Conservation (phyloP, 2,888 invertebrate species). For the Dendrolimus pini region DNA sequence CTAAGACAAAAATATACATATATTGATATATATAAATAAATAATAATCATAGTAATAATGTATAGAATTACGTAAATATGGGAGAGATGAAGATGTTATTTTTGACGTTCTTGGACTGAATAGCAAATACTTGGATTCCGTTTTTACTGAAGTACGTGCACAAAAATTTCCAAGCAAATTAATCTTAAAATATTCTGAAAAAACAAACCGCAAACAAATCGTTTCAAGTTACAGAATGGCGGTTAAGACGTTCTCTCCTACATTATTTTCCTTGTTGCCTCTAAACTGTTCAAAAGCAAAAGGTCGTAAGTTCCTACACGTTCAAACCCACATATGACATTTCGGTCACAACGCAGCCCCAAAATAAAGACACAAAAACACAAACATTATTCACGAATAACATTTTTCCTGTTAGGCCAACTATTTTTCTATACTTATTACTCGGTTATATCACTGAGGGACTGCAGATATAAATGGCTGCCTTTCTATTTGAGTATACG, state of each 20-base stretch:
- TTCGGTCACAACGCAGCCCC: slow-evolving; percentile 5
- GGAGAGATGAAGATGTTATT: too few relatives aligned
- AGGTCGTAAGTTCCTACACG: neutral
- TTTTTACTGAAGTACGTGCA: too few relatives aligned
- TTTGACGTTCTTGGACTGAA: too few relatives aligned
- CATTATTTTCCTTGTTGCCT: neutral
- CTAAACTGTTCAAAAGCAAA: neutral
- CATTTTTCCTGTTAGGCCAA: slow-evolving; percentile 2
- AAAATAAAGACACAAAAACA: slow-evolving; percentile 5
- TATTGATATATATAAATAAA: too few relatives aligned
- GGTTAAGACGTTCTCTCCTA: neutral
- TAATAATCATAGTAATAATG: too few relatives aligned
- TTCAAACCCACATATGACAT: neutral
- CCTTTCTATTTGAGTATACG: neutral
- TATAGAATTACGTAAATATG: too few relatives aligned
- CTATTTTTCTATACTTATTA: neutral
- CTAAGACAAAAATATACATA: too few relatives aligned
- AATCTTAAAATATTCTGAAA: neutral
- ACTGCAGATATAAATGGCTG: neutral
- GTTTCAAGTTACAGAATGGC: neutral
- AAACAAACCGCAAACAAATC: neutral
- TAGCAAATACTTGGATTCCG: too few relatives aligned
- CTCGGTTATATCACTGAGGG: neutral
- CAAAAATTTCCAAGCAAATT: too few relatives aligned
- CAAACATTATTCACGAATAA: neutral